Evolutionary conservation across 2,888 invertebrate species (phyloP), one percentile per base, ranked within the genome.

Genomic region (Crossocerus cetratus): DNA sequence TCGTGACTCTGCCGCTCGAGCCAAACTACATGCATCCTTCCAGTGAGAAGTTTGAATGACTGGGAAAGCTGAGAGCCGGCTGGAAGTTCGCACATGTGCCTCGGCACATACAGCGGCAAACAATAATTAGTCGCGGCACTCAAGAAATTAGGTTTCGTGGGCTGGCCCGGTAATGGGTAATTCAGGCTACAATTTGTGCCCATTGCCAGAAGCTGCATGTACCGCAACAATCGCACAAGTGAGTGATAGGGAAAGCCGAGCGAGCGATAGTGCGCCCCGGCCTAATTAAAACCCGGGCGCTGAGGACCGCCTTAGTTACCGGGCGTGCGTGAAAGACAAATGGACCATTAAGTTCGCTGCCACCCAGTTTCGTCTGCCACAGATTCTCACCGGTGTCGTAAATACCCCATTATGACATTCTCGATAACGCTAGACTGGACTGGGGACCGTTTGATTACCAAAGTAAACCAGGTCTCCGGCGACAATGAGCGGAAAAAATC

Each of bases 241-340:
- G 67, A 21, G 69, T 65, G 71, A 81, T 78, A 74, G 77, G 80
- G 80, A 79, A 69, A 62, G 68, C 32, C 32, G 32, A 32, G 69
- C 22, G 65, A 44, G 58, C 62, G 71, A 74, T 72, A 73, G 71
- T 69, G 62, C 49, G 61, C 54, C n/a, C n/a, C 82, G 80, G 74
- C 78, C 83, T 77, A 83, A 83, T 83, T 83, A 80, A 80, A 82
- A 78, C 72, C 32, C 32, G 32, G 32, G 32, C 32, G 32, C 32
- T 72, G 76, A 74, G 61, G 75, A 21, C 59, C 59, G 64, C 23
- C 14, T 49, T 14, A 55, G 44, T 32, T 32, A 32, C 22, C 53
- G n/a, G 45, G 13, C n/a, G 32, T 22, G 18, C 56, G 54, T 20
- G 44, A 57, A 53, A 11, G 62, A 54, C 14, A 55, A 8, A 23